Evolutionary conservation across 2,113 vertebrate genomes (phyloP), one percentile per base, ranked within the genome.

Genomic region (Peucedramus taeniatus): DNA sequence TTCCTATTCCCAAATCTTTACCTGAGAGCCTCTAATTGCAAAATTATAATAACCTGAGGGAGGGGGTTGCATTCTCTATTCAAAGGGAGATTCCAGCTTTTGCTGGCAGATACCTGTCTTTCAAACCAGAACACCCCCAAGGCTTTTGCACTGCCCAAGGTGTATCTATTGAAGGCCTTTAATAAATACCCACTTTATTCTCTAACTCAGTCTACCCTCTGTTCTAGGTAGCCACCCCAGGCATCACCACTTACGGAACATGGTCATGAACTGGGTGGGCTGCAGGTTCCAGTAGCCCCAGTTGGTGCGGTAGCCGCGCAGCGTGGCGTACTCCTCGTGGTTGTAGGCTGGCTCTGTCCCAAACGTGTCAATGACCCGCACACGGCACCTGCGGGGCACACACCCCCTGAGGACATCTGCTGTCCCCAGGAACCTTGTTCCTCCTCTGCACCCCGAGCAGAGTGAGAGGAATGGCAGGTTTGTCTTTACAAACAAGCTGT

Each of bases 251-350:
- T 96, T 97, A 99, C 99, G 99, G 97, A 99, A 99, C 99, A 99
- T 99, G 93, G 99, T 99, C 99, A 99, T 99, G 98, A 99, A 99
- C 98, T 99, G 99, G 83, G 98, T 97, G 91, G 98, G 98, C 88
- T 98, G 98, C 40, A 99, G 98, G 97, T 99, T 99, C 99, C 99
- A 99, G 98, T 99, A 99, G 87, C 99, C 99, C 99, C 99, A 99
- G 98, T 99, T 99, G 94, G 99, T 99, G 80, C 99, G 98, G 98
- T 98, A 99, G 83, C 99, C 99, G 0, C 99, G 98, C 91, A 99
- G 97, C 0, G 99, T 99, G 96, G 99, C 99, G 1, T 99, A 99
- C 70, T 99, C 99, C 97, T 99, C 99, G 0, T 99, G 99, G 97
- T 99, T 99, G 97, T 99, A 99, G 0, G 99, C 99, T 0, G 99